Conservation (phyloP, 2,888 invertebrate species). For the Acrocyrtus sp. region DNA sequence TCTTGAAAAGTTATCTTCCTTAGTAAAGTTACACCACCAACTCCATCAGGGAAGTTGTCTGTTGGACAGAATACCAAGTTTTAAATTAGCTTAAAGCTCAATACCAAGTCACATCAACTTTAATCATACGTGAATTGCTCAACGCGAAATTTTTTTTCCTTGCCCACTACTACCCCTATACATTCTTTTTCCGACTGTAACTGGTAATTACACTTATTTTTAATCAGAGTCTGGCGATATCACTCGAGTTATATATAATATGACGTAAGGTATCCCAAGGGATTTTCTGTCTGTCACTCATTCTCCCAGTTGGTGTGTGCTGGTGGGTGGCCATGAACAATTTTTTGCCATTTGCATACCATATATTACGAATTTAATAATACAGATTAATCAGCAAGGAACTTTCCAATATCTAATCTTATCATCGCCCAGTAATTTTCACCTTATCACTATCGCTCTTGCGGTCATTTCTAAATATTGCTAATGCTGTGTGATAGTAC, state of each 20-base stretch:
- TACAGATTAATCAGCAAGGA: neutral
- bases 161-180: neutral
- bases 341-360: neutral
- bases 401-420: neutral
- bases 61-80: neutral
- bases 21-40: neutral
- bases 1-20: constrained; percentile 30
- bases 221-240: too few species aligned
- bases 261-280: neutral
- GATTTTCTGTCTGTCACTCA: neutral
- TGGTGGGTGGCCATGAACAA: neutral
- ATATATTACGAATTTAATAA: too few species aligned
- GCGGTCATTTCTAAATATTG: too few species aligned
- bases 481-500: too few species aligned
- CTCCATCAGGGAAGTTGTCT: constrained; percentile 22
- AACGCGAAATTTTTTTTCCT: neutral
- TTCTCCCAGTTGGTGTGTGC: too few species aligned
- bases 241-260: neutral
- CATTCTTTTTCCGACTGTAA: constrained; percentile 2
- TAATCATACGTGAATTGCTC: neutral
- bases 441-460: too few species aligned
- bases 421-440: neutral
- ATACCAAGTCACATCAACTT: neutral
- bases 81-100: neutral
- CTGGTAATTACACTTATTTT: too few species aligned